Conservation (phyloP, 2,113 vertebrate genomes). For the Triplophysa dalaica region DNA sequence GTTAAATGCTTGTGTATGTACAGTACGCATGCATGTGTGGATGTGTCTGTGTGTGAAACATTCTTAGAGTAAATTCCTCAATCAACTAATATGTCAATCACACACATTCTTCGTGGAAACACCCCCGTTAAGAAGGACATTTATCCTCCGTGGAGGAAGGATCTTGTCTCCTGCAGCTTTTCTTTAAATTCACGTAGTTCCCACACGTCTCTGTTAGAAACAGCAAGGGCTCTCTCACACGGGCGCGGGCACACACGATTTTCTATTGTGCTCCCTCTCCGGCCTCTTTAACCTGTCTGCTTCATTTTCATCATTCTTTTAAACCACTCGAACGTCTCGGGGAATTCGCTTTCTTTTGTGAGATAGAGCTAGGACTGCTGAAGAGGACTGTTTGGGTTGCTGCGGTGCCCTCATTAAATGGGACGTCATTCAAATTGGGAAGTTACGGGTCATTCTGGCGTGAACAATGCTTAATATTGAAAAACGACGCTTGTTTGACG, state of each 20-base stretch:
- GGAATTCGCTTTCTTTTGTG: conserved; percentile 17
- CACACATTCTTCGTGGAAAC: conserved; percentile 49
- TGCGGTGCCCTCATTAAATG: conserved; percentile 9
- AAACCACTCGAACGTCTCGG: not conserved
- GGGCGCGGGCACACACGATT: conserved; percentile 25
- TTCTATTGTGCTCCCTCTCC: conserved; percentile 24
- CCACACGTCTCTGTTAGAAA: conserved; percentile 10
- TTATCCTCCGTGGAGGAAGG: not conserved
- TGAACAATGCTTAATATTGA: not conserved
- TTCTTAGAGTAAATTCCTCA: conserved; percentile 14
- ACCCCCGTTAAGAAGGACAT: conserved; percentile 39
- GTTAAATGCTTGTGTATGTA: not conserved
- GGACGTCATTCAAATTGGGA: not conserved
- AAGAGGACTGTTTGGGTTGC: conserved; percentile 19
- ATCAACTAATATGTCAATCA: conserved; percentile 45
- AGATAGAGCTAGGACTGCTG: not conserved
- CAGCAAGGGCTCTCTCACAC: conserved; percentile 13
- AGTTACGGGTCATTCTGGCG: not conserved
- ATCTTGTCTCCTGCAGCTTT: conserved; percentile 10
- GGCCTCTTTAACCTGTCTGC: conserved; percentile 38
- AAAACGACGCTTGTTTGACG: not conserved
- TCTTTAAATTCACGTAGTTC: conserved; percentile 18
- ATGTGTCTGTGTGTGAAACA: conserved; percentile 1
- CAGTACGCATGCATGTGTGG: not conserved
- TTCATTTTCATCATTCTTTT: conserved; percentile 18